Evolutionary conservation across 2,113 vertebrate genomes (phyloP), one percentile per base, ranked within the genome.

Genomic region (Malurus elegans): DNA sequence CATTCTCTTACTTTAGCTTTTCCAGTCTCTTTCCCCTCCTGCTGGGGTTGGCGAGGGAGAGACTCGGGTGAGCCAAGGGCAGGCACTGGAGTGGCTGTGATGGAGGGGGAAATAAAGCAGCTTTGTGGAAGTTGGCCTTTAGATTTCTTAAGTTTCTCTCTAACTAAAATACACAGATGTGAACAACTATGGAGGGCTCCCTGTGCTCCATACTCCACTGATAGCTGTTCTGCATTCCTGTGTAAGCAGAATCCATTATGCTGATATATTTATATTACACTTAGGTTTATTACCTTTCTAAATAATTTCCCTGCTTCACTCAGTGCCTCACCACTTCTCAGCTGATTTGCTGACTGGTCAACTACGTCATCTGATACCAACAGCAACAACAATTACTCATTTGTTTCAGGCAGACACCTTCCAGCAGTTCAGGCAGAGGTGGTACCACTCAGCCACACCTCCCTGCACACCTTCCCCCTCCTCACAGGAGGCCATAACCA

Each of bases 1-100:
- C 4, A 17, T 51, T 34, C 53, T 64, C 34, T 45, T 4, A 2
- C 2, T 79, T 69, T 48, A 48, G 29, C 9, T 32, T 23, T 88
- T 80, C 47, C 76, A 91, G 0, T 19, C 18, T 86, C 56, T 70
- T 11, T 32, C 31, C 14, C 1, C 15, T 60, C 32, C 61, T n/a
- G 0, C 34, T 14, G 21, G 2, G 15, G 11, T 9, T 29, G 56
- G 32, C 2, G 19, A 54, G 54, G 70, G 38, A 23, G 20, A 26
- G 54, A 29, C 20, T 47, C 15, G 38, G 1, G 2, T 36, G 70
- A 60, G 18, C 58, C 42, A 6, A 47, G 17, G 16, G 57, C 34
- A 18, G 45, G n/a, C 45, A 40, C 18, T 0, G 2, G 23, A 6
- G 9, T 0, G 12, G 32, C 29, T 72, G 31, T 12, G 73, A 4